Evolutionary conservation across 2,113 vertebrate species (phyloP).

Genomic region (Halcyon malimbica): DNA sequence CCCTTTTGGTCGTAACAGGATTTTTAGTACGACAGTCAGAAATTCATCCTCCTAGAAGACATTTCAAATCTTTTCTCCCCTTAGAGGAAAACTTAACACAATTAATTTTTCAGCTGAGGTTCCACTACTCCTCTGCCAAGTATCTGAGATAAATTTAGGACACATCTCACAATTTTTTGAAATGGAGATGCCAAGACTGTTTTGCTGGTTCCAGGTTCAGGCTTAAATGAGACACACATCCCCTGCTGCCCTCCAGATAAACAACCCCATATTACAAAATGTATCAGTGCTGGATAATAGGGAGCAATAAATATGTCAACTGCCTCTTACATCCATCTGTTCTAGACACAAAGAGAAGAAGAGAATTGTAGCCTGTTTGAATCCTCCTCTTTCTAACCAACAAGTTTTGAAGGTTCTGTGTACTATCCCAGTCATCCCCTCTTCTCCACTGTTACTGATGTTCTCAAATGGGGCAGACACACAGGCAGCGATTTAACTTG

Average conservation of each 20-base stretch:
- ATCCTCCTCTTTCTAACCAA: not conserved
- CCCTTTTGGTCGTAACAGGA: not conserved
- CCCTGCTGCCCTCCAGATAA: accelerated
- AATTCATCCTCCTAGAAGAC: not conserved
- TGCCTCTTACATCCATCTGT: accelerated
- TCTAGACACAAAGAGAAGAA: not conserved
- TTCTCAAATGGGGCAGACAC: not conserved
- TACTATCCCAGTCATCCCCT: not conserved
- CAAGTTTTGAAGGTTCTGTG: not conserved
- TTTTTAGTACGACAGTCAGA: not conserved
- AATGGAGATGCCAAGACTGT: accelerated
- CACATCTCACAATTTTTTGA: not conserved
- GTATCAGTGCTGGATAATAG: not conserved
- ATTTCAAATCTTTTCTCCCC: not conserved
- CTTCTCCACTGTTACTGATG: not conserved
- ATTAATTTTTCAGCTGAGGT: not conserved
- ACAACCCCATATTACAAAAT: not conserved
- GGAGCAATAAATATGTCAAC: not conserved
- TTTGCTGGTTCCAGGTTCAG: not conserved
- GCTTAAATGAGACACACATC: not conserved
- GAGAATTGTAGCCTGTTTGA: not conserved
- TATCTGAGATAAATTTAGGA: not conserved
- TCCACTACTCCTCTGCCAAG: not conserved
- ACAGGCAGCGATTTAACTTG: not conserved
- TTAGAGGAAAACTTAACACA: not conserved